Base-by-base conservation (phyloP, 2,888 invertebrate genomes). In the Muscina levida region DNA sequence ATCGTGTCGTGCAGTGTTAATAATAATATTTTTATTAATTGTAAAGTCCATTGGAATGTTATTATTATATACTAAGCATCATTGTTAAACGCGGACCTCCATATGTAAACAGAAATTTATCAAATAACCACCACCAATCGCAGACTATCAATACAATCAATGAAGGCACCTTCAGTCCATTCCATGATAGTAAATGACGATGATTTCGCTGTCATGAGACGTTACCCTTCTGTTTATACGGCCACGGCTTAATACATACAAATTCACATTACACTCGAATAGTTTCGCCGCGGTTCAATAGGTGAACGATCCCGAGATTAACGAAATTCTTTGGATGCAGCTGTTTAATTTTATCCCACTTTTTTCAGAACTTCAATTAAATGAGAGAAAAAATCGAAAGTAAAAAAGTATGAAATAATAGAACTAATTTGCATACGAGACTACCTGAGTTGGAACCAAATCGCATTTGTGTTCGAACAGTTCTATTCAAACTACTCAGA, bases 361-460 rank as follows among this genome's bases (percentile, higher is more conserved):
- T 51, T 4, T 17, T 74, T 57, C 24, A 17, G 39, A 48, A 51
- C 46, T 72, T 22, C n/a, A 62, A 73, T 31, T 31, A 51, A 68
- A 56, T 51, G 74, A 46, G 8, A 57, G 67, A 22, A 66, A 59
- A 57, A 37, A 57, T 2, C 22, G 4, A 51, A 42, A 42, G 42
- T 22, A 42, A 39, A 10, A 5, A 59, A 39, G n/a, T 48, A 59
- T 26, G 42, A 74, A 74, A 81, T 77, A 81, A 81, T 81, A 74
- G 81, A 77, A 81, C 72, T 81, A 81, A 81, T 81, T 81, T 81
- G 77, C 81, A 81, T 81, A 81, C 57, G 62, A 72, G 48, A 67
- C 19, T 81, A 77, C 74, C 73, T 81, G 74, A 51, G 59, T 66
- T n/a, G 19, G 15, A 70, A 70, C 10, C 13, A 75, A 62, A 66